A percentile compares a stretch with the other conserved stretches of the same genome.
phyloP scores from a whole-genome alignment of 2,888 invertebrate genomes.

The Stenchaetothrips biformis region DNA sequence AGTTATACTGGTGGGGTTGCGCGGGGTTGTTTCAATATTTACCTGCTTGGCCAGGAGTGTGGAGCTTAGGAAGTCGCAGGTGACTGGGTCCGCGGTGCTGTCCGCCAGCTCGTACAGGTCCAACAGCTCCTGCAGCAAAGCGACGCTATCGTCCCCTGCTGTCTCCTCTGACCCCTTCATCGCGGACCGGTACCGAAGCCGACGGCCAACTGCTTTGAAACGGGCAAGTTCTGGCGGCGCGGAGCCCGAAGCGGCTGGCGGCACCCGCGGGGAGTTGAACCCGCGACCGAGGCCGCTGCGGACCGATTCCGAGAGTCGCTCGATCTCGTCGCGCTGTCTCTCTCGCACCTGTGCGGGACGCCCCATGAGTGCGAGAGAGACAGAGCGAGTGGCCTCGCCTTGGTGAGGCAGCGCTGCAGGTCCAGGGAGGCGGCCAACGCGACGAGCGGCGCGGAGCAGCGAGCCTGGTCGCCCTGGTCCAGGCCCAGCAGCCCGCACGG shows the following conservation, averaged over 20 bases:
- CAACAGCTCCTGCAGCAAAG: background rate
- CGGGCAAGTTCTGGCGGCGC: background rate
- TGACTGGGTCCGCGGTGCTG: background rate
- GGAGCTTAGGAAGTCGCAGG: background rate
- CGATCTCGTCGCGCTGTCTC: too few species aligned
- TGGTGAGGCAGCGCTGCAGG: constrained; percentile 13
- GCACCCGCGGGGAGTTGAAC: background rate
- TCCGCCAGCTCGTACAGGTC: background rate
- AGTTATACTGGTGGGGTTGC: too few species aligned
- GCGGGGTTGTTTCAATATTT: too few species aligned
- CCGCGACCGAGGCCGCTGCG: background rate
- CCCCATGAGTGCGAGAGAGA: too few species aligned
- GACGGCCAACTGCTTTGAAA: background rate
- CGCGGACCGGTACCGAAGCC: background rate
- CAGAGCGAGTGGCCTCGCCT: background rate
- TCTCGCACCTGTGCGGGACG: too few species aligned
- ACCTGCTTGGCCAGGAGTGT: background rate
- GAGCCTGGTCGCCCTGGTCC: background rate
- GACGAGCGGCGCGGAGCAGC: background rate
- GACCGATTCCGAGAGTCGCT: too few species aligned
- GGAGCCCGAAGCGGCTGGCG: background rate
- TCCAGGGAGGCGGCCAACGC: background rate
- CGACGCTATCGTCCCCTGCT: background rate
- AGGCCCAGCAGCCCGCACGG: background rate
- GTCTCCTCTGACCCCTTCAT: background rate